Conservation (phyloP, 2,113 vertebrate genomes). For the Chionis minor region DNA sequence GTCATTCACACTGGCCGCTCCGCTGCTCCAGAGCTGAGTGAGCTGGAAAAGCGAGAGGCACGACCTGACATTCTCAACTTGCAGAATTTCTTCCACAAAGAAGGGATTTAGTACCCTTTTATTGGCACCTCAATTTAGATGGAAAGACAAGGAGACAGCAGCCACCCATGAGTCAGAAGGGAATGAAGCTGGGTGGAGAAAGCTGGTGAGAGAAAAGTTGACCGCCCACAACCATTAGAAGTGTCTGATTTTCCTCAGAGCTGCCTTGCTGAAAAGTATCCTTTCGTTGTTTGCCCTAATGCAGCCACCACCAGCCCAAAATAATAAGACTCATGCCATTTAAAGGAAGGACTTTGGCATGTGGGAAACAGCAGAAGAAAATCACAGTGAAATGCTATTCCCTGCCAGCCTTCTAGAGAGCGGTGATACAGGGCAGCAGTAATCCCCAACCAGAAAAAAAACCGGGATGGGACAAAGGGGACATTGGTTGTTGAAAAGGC, state of each 20-base stretch:
- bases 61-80: not conserved
- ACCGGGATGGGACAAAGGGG: not conserved
- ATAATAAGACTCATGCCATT: not conserved
- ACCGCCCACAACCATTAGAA: not conserved
- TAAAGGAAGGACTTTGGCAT: constrained; percentile 3
- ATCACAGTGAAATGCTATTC: not conserved
- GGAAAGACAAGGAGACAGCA: not conserved
- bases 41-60: not conserved
- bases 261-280: not conserved
- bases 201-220: not conserved
- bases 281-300: not conserved
- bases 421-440: not conserved
- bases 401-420: not conserved
- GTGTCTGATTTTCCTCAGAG: not conserved
- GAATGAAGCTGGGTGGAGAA: not conserved
- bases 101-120: not conserved
- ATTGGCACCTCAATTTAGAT: not conserved
- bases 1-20: not conserved
- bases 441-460: not conserved
- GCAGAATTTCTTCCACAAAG: not conserved
- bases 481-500: not conserved
- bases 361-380: constrained; percentile 13
- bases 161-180: not conserved
- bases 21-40: not conserved
- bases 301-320: not conserved